Conservation (phyloP, 1,140 invertebrate genomes). For the Homalodisca vitripennis region DNA sequence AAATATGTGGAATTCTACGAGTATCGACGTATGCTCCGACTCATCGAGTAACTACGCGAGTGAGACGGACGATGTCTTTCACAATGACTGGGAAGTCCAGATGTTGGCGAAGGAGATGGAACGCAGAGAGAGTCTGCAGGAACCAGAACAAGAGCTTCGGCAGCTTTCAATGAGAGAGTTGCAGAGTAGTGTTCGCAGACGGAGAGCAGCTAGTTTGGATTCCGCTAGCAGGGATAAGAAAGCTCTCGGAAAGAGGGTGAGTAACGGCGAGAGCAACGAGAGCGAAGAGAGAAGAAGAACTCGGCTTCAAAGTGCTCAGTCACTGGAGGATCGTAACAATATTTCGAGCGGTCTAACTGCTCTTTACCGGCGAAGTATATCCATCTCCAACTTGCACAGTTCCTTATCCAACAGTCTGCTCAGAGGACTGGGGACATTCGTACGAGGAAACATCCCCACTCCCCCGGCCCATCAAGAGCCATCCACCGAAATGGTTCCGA, state of each 20-base stretch:
- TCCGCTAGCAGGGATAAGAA: background rate
- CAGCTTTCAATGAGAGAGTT: background rate
- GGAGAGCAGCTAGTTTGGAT: conserved; percentile 10
- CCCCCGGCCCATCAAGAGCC: background rate
- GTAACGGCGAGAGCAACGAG: background rate
- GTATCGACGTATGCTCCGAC: conserved; percentile 39
- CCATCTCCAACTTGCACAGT: conserved; percentile 18
- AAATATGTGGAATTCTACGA: conserved; percentile 43
- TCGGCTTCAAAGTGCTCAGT: background rate
- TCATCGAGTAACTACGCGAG: conserved; percentile 42
- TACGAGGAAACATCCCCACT: conserved; percentile 15
- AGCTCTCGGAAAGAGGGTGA: background rate
- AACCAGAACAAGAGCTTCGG: background rate
- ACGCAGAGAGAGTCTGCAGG: conserved; percentile 6
- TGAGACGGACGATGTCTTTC: conserved; percentile 38
- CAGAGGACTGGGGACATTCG: conserved; percentile 13
- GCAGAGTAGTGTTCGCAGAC: background rate
- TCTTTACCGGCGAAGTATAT: conserved; percentile 14
- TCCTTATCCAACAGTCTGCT: conserved; percentile 6
- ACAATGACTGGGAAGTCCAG: conserved; percentile 69
- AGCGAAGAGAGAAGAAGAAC: background rate
- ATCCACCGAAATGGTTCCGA: background rate
- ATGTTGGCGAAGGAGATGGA: conserved; percentile 58
- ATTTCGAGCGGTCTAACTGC: background rate
- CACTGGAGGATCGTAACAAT: conserved; percentile 22